Conservation (phyloP, 2,888 invertebrate species). For the Dusona sp. region DNA sequence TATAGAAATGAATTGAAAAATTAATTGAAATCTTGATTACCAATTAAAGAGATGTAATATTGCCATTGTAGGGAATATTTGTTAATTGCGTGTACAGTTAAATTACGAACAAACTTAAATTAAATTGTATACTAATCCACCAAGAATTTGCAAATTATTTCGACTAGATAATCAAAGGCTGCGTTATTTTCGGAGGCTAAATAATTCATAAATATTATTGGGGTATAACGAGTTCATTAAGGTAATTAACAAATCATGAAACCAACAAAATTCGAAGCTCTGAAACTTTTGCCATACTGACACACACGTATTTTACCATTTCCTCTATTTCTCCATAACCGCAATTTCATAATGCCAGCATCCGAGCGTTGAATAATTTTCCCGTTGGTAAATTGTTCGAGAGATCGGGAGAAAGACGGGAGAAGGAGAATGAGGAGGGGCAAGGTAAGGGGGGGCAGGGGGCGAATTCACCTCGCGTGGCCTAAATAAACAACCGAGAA, state of each 20-base stretch:
- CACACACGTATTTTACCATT: constrained; percentile 6
- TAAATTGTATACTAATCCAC: neutral
- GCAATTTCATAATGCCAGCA: constrained; percentile 40
- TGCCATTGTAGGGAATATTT: neutral
- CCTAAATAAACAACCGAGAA: constrained; percentile 85
- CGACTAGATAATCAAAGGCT: too few species aligned
- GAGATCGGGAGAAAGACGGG: constrained; percentile 56
- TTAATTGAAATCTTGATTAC: neutral
- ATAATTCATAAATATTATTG: neutral
- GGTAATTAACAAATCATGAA: neutral
- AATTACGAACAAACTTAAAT: neutral
- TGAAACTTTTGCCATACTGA: neutral
- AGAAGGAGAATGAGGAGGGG: constrained; percentile 17
- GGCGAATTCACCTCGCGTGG: constrained; percentile 83
- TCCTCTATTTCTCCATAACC: constrained; percentile 39
- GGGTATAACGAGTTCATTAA: too few species aligned
- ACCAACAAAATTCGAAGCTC: neutral
- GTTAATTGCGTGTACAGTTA: neutral
- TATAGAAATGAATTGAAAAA: neutral
- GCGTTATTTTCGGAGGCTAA: neutral
- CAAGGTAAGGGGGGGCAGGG: constrained; percentile 12
- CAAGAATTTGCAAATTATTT: neutral
- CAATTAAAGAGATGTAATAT: neutral
- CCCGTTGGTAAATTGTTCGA: constrained; percentile 34
- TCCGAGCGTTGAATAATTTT: constrained; percentile 45